Percentiles rank a stretch among this genome's conserved stretches.
Evolutionary conservation across 2,888 invertebrate species (phyloP).

Genomic region (Dermolepida albohirtum): DNA sequence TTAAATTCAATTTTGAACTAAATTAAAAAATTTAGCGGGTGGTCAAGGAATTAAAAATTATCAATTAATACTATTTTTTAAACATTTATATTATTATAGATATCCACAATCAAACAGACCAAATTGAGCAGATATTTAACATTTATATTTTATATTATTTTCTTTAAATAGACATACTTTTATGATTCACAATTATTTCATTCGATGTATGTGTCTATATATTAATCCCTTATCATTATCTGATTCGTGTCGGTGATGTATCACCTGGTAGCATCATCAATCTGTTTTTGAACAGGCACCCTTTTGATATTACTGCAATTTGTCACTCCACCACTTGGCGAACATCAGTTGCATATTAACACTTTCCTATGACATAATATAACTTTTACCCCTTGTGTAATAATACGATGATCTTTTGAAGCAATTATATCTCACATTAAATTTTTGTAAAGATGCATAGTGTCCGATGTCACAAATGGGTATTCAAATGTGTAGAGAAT

Average conservation of each 20-base stretch:
- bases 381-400: slow-evolving; percentile 18
- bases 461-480: too few relatives aligned
- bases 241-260: slow-evolving; percentile 39
- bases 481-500: too few relatives aligned
- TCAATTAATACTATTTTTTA: too few relatives aligned
- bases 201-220: background rate
- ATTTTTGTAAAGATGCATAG: background rate
- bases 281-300: slow-evolving; percentile 47
- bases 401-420: background rate
- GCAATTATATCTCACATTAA: background rate
- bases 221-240: slow-evolving; percentile 16
- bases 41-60: too few relatives aligned
- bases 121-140: too few relatives aligned
- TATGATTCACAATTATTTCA: too few relatives aligned
- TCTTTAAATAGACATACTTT: too few relatives aligned
- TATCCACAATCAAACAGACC: too few relatives aligned
- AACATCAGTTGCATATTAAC: slow-evolving; percentile 47
- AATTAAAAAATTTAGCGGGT: too few relatives aligned
- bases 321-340: slow-evolving; percentile 48
- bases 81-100: too few relatives aligned
- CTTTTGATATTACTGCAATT: slow-evolving; percentile 50
- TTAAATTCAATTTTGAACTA: too few relatives aligned
- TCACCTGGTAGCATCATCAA: slow-evolving; percentile 51
- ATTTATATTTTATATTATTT: too few relatives aligned
- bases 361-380: slow-evolving; percentile 34